A percentile compares a stretch with the other conserved stretches of the same genome.
phyloP scores from a whole-genome alignment of 2,888 invertebrate genomes.

The Argyresthia albistria region DNA sequence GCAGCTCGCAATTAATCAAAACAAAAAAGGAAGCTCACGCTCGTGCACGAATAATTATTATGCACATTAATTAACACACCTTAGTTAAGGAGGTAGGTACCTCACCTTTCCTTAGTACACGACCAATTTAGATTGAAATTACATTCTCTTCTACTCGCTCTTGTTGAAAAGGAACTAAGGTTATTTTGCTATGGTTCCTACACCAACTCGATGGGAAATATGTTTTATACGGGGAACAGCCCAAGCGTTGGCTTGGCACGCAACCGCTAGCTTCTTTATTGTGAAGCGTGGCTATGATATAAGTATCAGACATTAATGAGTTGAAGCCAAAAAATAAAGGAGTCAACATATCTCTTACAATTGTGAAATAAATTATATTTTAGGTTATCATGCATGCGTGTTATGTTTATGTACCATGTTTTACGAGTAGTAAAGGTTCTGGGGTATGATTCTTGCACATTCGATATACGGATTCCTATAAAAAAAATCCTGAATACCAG shows the following conservation, averaged over 20 bases:
- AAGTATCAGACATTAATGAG: no score
- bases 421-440: not conserved
- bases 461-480: no score
- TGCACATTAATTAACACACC: constrained; percentile 65
- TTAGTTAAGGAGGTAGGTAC: constrained; percentile 1
- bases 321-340: no score
- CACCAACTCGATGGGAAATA: not conserved
- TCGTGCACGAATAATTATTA: constrained; percentile 65
- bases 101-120: no score
- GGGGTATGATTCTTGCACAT: no score
- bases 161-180: not conserved
- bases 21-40: constrained; percentile 66
- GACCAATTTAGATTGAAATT: not conserved
- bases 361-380: no score
- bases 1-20: constrained; percentile 61
- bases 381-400: not conserved
- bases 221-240: not conserved
- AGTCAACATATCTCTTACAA: no score
- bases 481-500: no score
- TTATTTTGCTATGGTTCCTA: not conserved
- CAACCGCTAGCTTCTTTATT: not conserved
- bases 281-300: not conserved
- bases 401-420: not conserved
- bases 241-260: not conserved
- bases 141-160: not conserved